Percentiles rank a stretch among this genome's conserved stretches.
Conservation (phyloP, 1,140 invertebrate genomes). For the Myzus persicae region DNA sequence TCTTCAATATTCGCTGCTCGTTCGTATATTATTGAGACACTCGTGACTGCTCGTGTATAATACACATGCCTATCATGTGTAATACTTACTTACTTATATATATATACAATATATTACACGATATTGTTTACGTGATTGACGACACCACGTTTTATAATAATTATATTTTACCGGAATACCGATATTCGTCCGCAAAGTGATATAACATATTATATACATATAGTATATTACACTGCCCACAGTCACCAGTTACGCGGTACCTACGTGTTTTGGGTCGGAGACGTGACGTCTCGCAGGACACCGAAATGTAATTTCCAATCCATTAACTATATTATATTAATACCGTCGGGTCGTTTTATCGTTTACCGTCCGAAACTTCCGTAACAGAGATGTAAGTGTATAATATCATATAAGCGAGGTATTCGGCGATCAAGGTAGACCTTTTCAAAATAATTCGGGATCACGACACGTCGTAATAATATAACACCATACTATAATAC, state of each 20-base stretch:
- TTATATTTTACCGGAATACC: neutral
- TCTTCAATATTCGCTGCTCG: neutral
- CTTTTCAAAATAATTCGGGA: neutral
- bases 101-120: neutral
- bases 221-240: too few relatives aligned
- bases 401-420: neutral
- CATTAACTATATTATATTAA: slow-evolving; percentile 20
- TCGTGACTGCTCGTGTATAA: neutral
- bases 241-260: too few relatives aligned
- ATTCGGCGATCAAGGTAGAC: neutral
- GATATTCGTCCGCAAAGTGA: neutral
- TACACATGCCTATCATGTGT: neutral
- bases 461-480: neutral
- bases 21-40: neutral
- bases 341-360: neutral
- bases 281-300: neutral
- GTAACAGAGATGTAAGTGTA: neutral
- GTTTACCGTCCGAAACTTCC: neutral
- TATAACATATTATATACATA: neutral
- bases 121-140: neutral
- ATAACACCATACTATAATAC: neutral
- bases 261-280: neutral
- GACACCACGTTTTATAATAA: neutral
- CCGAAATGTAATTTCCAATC: neutral
- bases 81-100: too few relatives aligned